Conservation (phyloP, 1,140 invertebrate species). For the Metaphire vulgaris region DNA sequence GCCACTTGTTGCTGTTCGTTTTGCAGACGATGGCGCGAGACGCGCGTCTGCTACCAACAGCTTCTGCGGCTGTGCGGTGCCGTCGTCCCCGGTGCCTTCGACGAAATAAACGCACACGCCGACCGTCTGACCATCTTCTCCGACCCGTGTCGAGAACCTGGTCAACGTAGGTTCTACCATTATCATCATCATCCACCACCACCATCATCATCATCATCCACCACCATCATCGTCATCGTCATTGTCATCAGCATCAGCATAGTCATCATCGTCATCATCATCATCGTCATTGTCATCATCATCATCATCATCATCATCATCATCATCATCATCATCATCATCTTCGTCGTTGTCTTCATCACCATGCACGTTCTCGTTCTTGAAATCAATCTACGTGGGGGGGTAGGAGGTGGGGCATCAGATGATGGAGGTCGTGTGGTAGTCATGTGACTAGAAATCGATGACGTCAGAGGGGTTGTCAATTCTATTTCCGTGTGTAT, state of each 20-base stretch:
- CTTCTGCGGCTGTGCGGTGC: background rate
- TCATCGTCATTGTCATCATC: background rate
- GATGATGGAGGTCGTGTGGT: too few species aligned
- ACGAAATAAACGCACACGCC: background rate
- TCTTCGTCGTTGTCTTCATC: background rate
- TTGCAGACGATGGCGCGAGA: background rate
- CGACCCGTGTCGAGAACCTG: background rate
- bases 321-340: conserved; percentile 9
- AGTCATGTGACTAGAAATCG: too few species aligned
- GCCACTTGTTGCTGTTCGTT: too few species aligned
- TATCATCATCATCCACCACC: background rate
- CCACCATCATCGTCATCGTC: background rate
- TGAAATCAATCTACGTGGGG: too few species aligned
- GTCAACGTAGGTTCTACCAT: background rate
- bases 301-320: conserved; percentile 3
- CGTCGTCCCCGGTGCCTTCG: background rate
- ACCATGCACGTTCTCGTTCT: background rate
- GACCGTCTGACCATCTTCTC: background rate
- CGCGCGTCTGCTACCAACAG: background rate
- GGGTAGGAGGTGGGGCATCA: too few species aligned
- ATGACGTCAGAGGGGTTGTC: too few species aligned
- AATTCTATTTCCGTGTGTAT: too few species aligned
- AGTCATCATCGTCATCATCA: background rate
- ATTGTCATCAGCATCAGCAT: background rate
- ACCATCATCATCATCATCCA: background rate